Evolutionary conservation across 2,113 vertebrate genomes (phyloP).

Genomic region (Excalfactoria chinensis): DNA sequence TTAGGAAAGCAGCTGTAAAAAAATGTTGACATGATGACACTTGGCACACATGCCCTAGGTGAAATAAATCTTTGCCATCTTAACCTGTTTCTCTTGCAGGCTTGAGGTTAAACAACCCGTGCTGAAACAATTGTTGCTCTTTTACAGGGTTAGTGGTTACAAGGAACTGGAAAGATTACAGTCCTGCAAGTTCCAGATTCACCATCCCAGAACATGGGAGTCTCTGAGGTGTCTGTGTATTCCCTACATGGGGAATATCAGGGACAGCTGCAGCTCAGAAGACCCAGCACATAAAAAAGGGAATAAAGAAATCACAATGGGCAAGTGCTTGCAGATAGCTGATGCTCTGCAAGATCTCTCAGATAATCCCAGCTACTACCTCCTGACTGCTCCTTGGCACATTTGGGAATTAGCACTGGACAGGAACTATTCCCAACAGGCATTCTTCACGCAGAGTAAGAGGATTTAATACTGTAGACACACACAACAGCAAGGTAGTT

Average conservation of each 20-base stretch:
- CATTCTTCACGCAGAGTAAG: background rate
- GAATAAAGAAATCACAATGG: fast-evolving
- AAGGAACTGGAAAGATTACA: background rate
- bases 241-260: background rate
- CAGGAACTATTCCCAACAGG: background rate
- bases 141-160: background rate
- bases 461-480: background rate
- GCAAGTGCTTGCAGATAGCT: background rate
- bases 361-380: background rate
- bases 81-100: background rate
- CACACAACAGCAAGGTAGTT: fast-evolving
- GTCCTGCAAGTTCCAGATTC: background rate
- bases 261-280: background rate
- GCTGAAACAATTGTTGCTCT: background rate
- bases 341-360: background rate
- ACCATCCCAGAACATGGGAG: background rate
- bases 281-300: background rate
- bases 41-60: fast-evolving
- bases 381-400: background rate
- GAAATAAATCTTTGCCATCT: background rate
- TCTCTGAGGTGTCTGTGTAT: fast-evolving
- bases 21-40: background rate
- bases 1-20: background rate
- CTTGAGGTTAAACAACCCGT: background rate
- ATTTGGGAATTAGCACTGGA: background rate